Percentiles rank a stretch among this genome's conserved stretches.
Evolutionary conservation across 1,140 invertebrate genomes (phyloP).

Genomic region (Lepidotrigona ventralis): DNA sequence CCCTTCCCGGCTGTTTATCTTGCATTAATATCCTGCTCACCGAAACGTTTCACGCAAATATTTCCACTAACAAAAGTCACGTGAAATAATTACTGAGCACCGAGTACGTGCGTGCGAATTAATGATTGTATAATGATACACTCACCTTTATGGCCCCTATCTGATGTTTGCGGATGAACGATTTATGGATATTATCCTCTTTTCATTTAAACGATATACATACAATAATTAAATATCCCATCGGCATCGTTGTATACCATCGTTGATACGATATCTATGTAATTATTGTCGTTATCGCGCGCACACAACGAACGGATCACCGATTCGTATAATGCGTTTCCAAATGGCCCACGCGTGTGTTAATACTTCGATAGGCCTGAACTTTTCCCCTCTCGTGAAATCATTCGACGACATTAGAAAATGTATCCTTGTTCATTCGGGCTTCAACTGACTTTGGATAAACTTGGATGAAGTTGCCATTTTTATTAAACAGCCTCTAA

Average conservation of each 20-base stretch:
- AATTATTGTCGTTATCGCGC: constrained; percentile 36
- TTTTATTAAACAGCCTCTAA: no score
- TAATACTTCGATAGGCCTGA: neutral
- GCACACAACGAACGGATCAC: neutral
- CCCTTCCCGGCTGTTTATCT: constrained; percentile 10
- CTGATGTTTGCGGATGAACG: constrained; percentile 50
- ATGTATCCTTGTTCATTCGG: no score
- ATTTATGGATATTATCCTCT: constrained; percentile 57
- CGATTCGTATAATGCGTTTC: constrained; percentile 10
- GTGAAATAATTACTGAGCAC: constrained; percentile 40
- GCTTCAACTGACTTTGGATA: no score
- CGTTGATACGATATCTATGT: constrained; percentile 26
- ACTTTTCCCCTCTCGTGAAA: neutral
- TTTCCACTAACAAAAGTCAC: constrained; percentile 49
- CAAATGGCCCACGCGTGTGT: neutral
- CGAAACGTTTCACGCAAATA: constrained; percentile 26
- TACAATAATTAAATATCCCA: constrained; percentile 57
- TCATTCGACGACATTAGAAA: neutral
- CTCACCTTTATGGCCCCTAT: constrained; percentile 43
- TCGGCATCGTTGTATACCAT: constrained; percentile 45
- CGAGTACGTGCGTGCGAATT: constrained; percentile 20
- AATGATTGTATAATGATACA: constrained; percentile 47
- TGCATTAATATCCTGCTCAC: constrained; percentile 27
- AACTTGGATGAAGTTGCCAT: no score
- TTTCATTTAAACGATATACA: constrained; percentile 60